Percentiles rank a stretch among this genome's conserved stretches.
Conservation (phyloP, 1,140 invertebrate species). For the Drosophila kepulauana region DNA sequence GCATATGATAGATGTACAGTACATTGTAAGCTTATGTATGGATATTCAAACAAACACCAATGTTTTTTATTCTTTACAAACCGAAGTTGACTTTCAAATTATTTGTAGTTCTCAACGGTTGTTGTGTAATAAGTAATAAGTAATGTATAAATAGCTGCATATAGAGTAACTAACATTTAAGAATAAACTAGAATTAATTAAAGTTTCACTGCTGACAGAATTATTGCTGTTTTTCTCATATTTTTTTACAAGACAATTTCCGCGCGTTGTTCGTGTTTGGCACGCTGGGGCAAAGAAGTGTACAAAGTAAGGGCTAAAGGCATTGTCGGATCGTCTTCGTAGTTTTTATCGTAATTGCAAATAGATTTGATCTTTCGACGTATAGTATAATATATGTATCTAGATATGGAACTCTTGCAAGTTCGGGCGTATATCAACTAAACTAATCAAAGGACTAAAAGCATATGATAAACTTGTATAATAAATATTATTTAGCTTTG, state of each 20-base stretch:
- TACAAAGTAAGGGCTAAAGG: conserved; percentile 29
- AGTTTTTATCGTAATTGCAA: conserved; percentile 16
- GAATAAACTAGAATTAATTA: conserved; percentile 55
- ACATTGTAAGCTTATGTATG: conserved; percentile 32
- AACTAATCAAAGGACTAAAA: conserved; percentile 64
- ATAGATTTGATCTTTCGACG: conserved; percentile 16
- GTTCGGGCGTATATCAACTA: conserved; percentile 22
- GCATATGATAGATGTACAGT: conserved; percentile 52
- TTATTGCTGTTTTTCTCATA: conserved; percentile 22
- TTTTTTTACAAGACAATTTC: conserved; percentile 71
- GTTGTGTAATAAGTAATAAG: conserved; percentile 42
- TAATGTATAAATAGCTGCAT: conserved; percentile 72
- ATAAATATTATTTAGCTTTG: conserved; percentile 60
- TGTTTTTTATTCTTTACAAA: conserved; percentile 65
- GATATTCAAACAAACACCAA: conserved; percentile 78
- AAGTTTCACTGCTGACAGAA: conserved; percentile 56
- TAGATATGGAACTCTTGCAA: conserved; percentile 4
- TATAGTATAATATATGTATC: conserved; percentile 10
- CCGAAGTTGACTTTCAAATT: conserved; percentile 36
- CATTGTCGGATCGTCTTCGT: conserved; percentile 33
- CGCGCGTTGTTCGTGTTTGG: conserved; percentile 69
- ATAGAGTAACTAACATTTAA: conserved; percentile 56
- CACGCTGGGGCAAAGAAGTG: conserved; percentile 64
- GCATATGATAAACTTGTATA: conserved; percentile 68
- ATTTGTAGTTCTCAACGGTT: conserved; percentile 20